Conservation (phyloP, 2,797 vertebrate species). For the Malurus splendens region DNA sequence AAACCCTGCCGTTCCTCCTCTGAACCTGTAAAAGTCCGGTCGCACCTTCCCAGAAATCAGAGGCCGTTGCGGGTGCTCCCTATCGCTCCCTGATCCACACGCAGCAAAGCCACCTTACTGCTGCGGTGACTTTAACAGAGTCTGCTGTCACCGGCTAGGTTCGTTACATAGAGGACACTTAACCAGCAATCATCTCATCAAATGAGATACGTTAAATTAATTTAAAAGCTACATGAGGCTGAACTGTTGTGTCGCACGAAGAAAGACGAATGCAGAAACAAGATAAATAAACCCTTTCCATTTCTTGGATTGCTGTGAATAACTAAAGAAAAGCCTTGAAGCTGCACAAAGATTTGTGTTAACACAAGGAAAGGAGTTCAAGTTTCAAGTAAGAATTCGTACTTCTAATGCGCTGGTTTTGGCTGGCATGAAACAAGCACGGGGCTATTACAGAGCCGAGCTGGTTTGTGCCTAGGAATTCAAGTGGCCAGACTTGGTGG, state of each 20-base stretch:
- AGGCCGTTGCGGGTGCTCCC: accelerated
- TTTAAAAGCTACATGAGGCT: background rate
- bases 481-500: background rate
- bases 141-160: background rate
- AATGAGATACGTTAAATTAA: background rate
- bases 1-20: background rate
- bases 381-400: background rate
- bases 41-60: background rate
- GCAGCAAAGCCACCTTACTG: background rate
- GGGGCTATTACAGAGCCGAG: accelerated
- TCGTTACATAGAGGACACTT: background rate
- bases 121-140: background rate
- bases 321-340: background rate
- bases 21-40: accelerated
- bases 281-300: background rate
- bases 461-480: background rate
- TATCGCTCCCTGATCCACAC: background rate
- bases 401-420: background rate
- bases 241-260: background rate
- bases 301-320: background rate
- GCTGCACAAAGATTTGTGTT: accelerated
- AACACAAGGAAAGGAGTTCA: background rate
- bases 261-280: background rate
- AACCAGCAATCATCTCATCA: background rate
- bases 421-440: background rate